phyloP scores from a whole-genome alignment of 1,140 invertebrate genomes.

The Drosophila orena region DNA sequence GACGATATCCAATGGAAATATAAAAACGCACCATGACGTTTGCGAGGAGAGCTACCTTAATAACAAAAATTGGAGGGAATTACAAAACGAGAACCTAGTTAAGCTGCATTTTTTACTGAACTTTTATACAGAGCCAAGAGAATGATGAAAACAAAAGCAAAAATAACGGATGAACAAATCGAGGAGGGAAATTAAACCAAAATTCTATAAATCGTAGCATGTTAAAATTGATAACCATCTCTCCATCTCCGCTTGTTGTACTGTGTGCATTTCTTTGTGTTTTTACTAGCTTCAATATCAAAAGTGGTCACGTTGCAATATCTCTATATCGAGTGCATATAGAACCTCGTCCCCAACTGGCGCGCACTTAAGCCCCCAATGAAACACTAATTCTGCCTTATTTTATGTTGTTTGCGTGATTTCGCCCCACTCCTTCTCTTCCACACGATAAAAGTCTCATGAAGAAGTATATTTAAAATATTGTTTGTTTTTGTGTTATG shows the following conservation, averaged over 20 bases:
- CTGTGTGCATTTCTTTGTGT: constrained; percentile 66
- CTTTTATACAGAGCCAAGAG: constrained; percentile 75
- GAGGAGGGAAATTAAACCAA: constrained; percentile 45
- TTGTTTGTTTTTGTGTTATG: constrained; percentile 79
- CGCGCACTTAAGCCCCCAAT: constrained; percentile 20
- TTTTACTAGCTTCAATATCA: constrained; percentile 60
- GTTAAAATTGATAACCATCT: constrained; percentile 58
- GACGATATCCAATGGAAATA: constrained; percentile 42
- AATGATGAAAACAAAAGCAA: constrained; percentile 4
- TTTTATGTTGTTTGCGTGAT: constrained; percentile 47
- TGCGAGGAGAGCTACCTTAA: constrained; percentile 40
- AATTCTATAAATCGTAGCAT: constrained; percentile 68
- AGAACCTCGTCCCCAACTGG: constrained; percentile 40
- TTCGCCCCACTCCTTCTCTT: constrained; percentile 22
- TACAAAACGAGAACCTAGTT: constrained; percentile 71
- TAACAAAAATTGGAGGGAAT: constrained; percentile 61
- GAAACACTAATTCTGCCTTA: constrained; percentile 37
- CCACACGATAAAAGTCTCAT: constrained; percentile 39
- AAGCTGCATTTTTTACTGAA: constrained; percentile 84
- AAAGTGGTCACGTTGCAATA: constrained; percentile 71
- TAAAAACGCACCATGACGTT: constrained; percentile 45
- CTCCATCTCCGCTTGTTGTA: constrained; percentile 64
- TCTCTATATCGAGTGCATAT: constrained; percentile 30
- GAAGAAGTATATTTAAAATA: constrained; percentile 71
- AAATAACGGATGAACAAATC: constrained; percentile 14